A percentile compares a stretch with the other conserved stretches of the same genome.
Evolutionary conservation across 2,113 vertebrate genomes (phyloP).

Genomic region (Hassar affinis): DNA sequence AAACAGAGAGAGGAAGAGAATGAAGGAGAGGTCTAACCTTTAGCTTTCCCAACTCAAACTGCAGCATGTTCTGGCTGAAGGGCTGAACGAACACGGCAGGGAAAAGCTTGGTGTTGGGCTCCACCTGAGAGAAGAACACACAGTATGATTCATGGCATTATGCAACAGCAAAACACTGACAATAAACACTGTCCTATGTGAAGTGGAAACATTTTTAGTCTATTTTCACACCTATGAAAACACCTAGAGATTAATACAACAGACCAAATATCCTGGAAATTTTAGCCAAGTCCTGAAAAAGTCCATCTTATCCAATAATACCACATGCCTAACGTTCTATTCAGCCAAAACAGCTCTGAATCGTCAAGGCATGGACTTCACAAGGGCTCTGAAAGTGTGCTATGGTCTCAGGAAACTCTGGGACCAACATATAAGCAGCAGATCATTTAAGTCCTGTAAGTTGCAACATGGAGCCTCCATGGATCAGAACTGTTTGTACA

Average conservation of each 20-base stretch:
- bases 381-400: no score
- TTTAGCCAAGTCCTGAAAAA: not conserved
- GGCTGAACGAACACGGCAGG: conserved; percentile 86
- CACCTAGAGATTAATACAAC: not conserved
- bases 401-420: no score
- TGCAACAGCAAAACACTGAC: not conserved
- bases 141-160: not conserved
- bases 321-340: no score
- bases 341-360: no score
- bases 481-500: no score
- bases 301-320: no score
- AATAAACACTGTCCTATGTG: not conserved
- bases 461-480: no score
- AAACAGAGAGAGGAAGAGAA: not conserved
- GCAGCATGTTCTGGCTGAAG: conserved; percentile 84
- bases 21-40: conserved; percentile 73
- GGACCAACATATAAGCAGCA: no score
- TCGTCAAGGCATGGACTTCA: no score
- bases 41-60: conserved; percentile 91
- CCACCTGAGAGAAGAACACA: conserved; percentile 75
- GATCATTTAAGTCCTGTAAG: no score
- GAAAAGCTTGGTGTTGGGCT: conserved; percentile 93
- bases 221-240: not conserved
- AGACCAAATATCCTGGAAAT: not conserved
- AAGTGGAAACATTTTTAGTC: not conserved